phyloP scores from a whole-genome alignment of 2,113 vertebrate genomes.

The Cavia porcellus region DNA sequence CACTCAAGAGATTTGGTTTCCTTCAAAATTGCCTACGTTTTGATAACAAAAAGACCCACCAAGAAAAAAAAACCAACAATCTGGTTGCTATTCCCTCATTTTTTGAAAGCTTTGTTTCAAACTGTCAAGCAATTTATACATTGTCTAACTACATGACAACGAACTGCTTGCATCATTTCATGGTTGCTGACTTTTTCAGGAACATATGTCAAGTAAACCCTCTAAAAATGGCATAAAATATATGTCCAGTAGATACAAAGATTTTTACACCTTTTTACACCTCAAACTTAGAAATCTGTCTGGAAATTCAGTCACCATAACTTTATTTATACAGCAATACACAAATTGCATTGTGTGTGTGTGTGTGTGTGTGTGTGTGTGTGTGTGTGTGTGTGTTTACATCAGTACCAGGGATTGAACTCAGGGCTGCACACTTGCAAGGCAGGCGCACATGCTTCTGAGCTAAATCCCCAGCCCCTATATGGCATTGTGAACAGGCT shows the following conservation, averaged over 20 bases:
- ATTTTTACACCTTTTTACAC: background rate
- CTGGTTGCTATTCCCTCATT: background rate
- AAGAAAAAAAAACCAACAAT: background rate
- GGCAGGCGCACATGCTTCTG: no score
- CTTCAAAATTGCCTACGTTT: background rate
- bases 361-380: no score
- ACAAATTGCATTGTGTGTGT: no score
- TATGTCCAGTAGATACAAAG: background rate
- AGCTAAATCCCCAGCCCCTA: no score
- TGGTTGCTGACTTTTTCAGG: background rate
- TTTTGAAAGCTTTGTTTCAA: background rate
- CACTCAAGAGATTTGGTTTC: background rate
- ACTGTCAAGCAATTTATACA: background rate
- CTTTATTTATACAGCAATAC: background rate
- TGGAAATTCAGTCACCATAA: background rate
- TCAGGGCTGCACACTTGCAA: no score
- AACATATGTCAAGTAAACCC: background rate
- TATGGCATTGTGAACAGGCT: background rate
- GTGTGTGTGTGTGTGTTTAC: no score
- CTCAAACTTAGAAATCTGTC: background rate
- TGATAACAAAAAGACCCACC: background rate
- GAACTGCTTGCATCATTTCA: background rate
- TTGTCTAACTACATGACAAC: background rate
- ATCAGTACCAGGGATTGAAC: no score
- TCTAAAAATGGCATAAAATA: background rate